Conservation (phyloP, 2,797 vertebrate species). For the Adelosebastes latens region DNA sequence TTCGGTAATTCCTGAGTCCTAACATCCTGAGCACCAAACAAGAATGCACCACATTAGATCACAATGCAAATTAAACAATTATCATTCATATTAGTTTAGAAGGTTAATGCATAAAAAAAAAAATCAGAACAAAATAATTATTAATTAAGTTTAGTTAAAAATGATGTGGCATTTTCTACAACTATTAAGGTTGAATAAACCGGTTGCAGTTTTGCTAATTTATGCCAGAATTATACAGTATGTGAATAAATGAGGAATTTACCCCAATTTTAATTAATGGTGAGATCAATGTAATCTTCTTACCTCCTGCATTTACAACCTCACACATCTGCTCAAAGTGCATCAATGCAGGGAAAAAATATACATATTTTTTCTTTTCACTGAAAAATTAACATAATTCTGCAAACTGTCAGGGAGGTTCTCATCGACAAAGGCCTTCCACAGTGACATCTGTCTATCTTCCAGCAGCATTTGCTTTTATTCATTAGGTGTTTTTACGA, state of each 20-base stretch:
- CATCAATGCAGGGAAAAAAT: neutral
- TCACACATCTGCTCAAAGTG: neutral
- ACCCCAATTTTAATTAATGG: neutral
- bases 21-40: neutral
- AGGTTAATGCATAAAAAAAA: neutral
- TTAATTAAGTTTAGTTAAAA: neutral
- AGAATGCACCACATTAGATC: neutral
- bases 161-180: neutral
- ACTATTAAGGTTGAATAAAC: neutral
- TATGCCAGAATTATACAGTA: neutral
- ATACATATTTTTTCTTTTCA: neutral
- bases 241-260: constrained; percentile 5
- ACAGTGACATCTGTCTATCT: neutral
- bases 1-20: neutral
- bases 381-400: neutral
- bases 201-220: neutral
- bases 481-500: neutral
- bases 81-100: neutral
- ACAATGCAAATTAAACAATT: neutral
- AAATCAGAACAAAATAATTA: neutral
- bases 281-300: too few species aligned
- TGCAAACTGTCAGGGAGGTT: neutral
- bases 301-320: neutral
- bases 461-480: neutral
- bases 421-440: neutral